Percentiles rank a stretch among this genome's conserved stretches.
Evolutionary conservation across 2,113 vertebrate species (phyloP).

Genomic region (Lagopus muta): DNA sequence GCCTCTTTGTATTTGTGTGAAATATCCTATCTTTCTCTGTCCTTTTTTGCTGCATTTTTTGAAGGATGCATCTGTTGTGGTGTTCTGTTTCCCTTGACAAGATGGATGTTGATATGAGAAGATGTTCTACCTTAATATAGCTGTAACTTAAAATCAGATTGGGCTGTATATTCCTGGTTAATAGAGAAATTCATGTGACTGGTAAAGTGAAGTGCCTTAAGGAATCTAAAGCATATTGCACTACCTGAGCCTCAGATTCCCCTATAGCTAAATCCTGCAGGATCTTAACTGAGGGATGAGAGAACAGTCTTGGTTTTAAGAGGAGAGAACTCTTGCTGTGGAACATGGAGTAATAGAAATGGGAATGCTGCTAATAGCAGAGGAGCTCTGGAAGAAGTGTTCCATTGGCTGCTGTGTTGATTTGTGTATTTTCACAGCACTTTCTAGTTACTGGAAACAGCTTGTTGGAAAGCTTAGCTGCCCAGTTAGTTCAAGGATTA

Average conservation of each 20-base stretch:
- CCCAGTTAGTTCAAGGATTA: not conserved
- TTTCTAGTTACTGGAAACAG: not conserved
- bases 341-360: not conserved
- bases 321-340: not conserved
- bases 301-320: not conserved
- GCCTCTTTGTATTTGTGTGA: conserved; percentile 11
- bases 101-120: not conserved
- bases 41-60: not conserved
- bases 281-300: not conserved
- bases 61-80: not conserved
- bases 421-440: not conserved
- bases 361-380: not conserved
- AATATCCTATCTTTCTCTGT: not conserved
- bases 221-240: not conserved
- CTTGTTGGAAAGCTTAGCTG: not conserved
- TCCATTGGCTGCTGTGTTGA: not conserved
- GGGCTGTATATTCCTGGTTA: not conserved
- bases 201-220: not conserved
- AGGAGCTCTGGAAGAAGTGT: not conserved
- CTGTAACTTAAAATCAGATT: not conserved
- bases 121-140: not conserved
- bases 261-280: not conserved
- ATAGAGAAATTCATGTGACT: not conserved
- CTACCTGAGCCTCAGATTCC: not conserved
- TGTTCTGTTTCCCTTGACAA: not conserved